A percentile compares a stretch with the other conserved stretches of the same genome.
phyloP scores from a whole-genome alignment of 2,113 vertebrate species.

The Pygoscelis adeliae region DNA sequence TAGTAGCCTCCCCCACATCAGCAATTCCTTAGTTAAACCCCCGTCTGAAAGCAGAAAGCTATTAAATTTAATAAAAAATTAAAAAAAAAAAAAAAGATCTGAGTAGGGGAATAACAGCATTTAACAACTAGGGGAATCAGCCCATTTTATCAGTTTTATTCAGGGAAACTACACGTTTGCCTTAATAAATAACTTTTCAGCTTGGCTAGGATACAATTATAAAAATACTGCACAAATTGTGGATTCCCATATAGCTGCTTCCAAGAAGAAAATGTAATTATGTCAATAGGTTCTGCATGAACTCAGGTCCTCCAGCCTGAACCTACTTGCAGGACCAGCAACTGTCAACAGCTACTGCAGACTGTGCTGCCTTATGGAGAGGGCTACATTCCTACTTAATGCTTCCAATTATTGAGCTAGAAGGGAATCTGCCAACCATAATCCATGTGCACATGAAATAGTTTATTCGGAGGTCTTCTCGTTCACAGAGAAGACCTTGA shows the following conservation, averaged over 20 bases:
- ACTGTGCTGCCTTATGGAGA: not conserved
- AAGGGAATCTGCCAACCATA: not conserved
- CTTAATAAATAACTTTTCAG: not conserved
- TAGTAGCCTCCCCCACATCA: not conserved
- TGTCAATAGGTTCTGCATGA: not conserved
- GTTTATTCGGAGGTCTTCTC: not conserved
- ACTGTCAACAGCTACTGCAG: not conserved
- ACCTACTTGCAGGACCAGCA: not conserved
- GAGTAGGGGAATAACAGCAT: not conserved
- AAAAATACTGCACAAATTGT: not conserved
- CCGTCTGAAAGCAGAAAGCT: conserved; percentile 5
- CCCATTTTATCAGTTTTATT: not conserved
- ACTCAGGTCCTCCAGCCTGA: not conserved
- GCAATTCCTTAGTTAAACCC: not conserved
- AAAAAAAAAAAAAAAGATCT: not conserved
- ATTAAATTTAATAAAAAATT: not conserved
- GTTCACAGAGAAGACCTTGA: not conserved
- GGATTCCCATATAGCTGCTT: not conserved
- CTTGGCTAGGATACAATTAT: not conserved
- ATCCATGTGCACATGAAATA: not conserved
- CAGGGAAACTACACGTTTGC: not conserved
- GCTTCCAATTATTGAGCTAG: not conserved
- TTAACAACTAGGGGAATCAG: not conserved
- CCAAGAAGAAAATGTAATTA: not conserved
- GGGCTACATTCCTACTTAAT: not conserved